phyloP scores from a whole-genome alignment of 2,888 invertebrate genomes.

The Synanthedon andrenaeformis region DNA sequence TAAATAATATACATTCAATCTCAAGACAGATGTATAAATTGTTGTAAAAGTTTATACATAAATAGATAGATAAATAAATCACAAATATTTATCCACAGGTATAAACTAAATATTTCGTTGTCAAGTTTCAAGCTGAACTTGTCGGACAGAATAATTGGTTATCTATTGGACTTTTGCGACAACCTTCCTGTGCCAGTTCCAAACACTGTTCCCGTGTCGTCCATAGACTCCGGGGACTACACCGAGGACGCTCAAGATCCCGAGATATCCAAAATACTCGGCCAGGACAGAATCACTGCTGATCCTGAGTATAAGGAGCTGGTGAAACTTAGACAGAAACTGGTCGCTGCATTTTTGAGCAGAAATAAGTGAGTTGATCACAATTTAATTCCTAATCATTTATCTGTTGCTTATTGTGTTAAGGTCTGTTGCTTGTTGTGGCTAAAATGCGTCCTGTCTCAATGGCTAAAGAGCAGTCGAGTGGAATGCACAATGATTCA shows the following conservation, averaged over 20 bases:
- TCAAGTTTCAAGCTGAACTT: constrained; percentile 80
- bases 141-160: constrained; percentile 77
- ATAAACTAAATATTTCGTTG: constrained; percentile 80
- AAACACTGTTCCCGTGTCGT: constrained; percentile 57
- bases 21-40: no score
- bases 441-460: no score
- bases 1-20: no score
- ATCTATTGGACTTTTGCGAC: constrained; percentile 74
- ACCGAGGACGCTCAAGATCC: constrained; percentile 41
- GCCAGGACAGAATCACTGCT: constrained; percentile 35
- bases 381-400: no score
- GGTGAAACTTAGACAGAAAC: constrained; percentile 47
- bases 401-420: not conserved
- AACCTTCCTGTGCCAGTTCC: constrained; percentile 57
- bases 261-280: constrained; percentile 28
- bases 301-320: constrained; percentile 53
- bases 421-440: no score
- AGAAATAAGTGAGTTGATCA: constrained; percentile 35
- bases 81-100: no score
- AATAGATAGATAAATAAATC: no score
- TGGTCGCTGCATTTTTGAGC: constrained; percentile 53
- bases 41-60: no score
- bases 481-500: no score
- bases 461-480: no score
- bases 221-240: constrained; percentile 55